Percentiles rank a stretch among this genome's conserved stretches.
phyloP scores from a whole-genome alignment of 2,888 invertebrate species.

The Allygus modestus region DNA sequence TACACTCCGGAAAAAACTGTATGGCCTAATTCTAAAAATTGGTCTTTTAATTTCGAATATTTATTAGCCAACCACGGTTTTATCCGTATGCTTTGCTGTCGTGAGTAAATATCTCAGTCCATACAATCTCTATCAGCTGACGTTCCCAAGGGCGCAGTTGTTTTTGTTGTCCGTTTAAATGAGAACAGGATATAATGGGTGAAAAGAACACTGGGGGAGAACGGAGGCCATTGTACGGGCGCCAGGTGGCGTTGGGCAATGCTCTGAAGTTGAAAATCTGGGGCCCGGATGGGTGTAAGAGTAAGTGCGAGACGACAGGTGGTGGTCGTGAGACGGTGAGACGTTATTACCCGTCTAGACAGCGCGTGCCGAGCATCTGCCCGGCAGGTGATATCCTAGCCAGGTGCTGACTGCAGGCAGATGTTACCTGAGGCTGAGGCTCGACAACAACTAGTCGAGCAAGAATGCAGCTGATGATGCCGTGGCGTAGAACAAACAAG shows the following conservation, averaged over 20 bases:
- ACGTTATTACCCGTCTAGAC: conserved; percentile 18
- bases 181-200: not conserved
- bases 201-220: not conserved
- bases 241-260: conserved; percentile 29
- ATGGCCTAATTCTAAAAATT: no score
- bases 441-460: no score
- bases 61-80: no score
- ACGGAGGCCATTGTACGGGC: conserved; percentile 2
- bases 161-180: conserved; percentile 1
- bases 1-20: no score
- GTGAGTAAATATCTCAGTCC: not conserved
- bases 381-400: not conserved
- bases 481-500: no score
- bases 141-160: conserved; percentile 8
- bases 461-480: not conserved
- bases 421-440: not conserved
- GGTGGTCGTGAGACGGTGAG: conserved; percentile 2
- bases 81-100: no score
- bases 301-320: conserved; percentile 24
- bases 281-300: not conserved
- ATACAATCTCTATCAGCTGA: not conserved
- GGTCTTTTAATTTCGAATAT: no score
- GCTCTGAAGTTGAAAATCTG: conserved; percentile 5
- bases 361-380: conserved; percentile 6
- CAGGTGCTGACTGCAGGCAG: conserved; percentile 16